A percentile compares a stretch with the other conserved stretches of the same genome.
These are phyloP conservation scores for Aporophyla nigra DNA, from an alignment of 2,888 invertebrate species.

Conservation along the genomic window DNA sequence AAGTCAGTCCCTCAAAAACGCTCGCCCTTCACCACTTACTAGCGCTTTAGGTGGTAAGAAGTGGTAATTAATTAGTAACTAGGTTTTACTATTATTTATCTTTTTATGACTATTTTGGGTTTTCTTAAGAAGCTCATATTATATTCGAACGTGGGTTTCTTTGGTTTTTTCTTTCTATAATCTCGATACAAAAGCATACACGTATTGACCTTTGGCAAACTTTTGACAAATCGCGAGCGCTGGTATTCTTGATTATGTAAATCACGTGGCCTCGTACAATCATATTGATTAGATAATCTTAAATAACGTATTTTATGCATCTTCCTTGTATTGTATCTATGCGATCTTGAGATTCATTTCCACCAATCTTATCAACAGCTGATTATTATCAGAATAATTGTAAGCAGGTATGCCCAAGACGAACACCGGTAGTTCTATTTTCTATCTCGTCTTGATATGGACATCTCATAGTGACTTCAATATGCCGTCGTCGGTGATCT, in stretches of 20 bases:
- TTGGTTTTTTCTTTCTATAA: slow-evolving; percentile 1
- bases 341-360: background rate
- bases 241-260: slow-evolving; percentile 22
- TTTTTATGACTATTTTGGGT: background rate
- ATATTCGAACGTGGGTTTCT: slow-evolving; percentile 10
- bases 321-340: background rate
- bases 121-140: slow-evolving; percentile 4
- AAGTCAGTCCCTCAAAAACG: no score
- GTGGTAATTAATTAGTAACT: background rate
- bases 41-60: no score
- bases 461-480: background rate
- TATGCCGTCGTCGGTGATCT: background rate
- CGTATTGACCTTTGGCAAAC: slow-evolving; percentile 31
- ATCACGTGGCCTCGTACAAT: slow-evolving; percentile 17
- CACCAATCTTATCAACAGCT: background rate
- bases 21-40: no score
- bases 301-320: background rate
- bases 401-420: background rate
- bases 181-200: slow-evolving; percentile 8
- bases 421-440: no score
- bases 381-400: background rate
- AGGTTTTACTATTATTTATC: background rate
- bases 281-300: slow-evolving; percentile 6
- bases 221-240: background rate
- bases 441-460: background rate